Conservation (phyloP, 2,888 invertebrate genomes). For the Pediacus dermestoides region DNA sequence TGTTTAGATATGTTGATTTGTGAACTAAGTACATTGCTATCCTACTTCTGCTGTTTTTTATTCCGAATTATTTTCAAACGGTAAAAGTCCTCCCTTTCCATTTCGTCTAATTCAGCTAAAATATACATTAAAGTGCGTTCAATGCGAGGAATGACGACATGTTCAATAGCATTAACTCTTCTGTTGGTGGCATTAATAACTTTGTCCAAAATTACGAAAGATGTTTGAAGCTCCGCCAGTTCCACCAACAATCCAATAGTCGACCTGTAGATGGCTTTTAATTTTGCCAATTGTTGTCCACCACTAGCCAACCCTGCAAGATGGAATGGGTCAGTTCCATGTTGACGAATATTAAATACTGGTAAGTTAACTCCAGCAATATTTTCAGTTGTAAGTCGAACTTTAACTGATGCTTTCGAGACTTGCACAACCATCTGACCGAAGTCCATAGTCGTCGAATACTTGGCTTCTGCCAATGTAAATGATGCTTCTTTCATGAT, state of each 20-base stretch:
- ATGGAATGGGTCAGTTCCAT: conserved; percentile 95
- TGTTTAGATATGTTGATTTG: too few relatives aligned
- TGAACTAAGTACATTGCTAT: too few relatives aligned
- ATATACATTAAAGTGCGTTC: conserved; percentile 96
- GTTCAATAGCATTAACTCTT: conserved; percentile 99
- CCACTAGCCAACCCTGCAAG: conserved; percentile 94
- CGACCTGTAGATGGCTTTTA: conserved; percentile 97
- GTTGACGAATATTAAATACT: conserved; percentile 90
- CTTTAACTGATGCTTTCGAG: conserved; percentile 96
- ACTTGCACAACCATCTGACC: conserved; percentile 98
- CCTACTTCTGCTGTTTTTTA: too few relatives aligned
- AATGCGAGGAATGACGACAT: conserved; percentile 97
- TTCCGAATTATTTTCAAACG: conserved; percentile 92
- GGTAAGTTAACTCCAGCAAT: conserved; percentile 97
- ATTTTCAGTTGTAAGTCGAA: conserved; percentile 95
- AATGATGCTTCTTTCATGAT: conserved; percentile 99
- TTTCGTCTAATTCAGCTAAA: conserved; percentile 94
- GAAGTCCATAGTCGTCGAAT: conserved; percentile 92
- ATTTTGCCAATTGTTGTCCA: conserved; percentile 92
- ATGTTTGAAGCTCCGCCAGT: conserved; percentile 95
- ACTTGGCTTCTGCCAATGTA: conserved; percentile 97
- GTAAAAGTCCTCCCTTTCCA: conserved; percentile 99
- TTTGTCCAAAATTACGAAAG: conserved; percentile 98
- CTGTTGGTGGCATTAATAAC: conserved; percentile 98
- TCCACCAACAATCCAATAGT: conserved; percentile 95